Percentiles rank a stretch among this genome's conserved stretches.
These are phyloP conservation scores for Cossypha niveicapilla DNA, from an alignment of 2,797 vertebrate species.

Conservation along the genomic window DNA sequence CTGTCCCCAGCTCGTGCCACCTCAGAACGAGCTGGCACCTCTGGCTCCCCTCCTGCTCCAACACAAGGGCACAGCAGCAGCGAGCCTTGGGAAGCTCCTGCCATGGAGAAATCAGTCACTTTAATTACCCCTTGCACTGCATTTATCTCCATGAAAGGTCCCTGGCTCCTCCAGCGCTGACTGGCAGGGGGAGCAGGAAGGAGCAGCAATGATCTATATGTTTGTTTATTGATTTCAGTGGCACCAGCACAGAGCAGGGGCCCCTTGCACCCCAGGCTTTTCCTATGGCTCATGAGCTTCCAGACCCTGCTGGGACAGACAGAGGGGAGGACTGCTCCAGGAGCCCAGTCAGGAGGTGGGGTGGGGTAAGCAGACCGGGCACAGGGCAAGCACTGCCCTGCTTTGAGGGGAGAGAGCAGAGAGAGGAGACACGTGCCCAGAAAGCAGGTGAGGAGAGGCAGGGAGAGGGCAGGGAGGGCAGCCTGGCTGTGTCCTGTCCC, in stretches of 20 bases:
- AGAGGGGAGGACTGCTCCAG: background rate
- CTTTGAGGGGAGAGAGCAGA: background rate
- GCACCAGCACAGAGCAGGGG: background rate
- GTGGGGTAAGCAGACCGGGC: background rate
- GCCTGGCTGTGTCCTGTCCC: background rate
- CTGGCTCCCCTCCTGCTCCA: background rate
- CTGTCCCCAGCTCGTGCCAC: background rate
- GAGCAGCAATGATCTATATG: background rate
- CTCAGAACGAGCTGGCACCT: background rate
- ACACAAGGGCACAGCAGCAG: background rate
- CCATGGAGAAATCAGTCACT: slow-evolving; percentile 38
- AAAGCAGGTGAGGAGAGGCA: background rate
- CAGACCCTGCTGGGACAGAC: accelerated
- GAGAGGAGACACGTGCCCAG: background rate
- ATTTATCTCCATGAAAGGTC: slow-evolving; percentile 66
- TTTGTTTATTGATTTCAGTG: background rate
- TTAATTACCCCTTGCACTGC: slow-evolving; percentile 54
- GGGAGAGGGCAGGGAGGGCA: background rate
- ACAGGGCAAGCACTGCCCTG: background rate
- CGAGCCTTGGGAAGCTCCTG: background rate
- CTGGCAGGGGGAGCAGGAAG: slow-evolving; percentile 25
- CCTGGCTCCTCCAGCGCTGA: slow-evolving; percentile 30
- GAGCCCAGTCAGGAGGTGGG: background rate
- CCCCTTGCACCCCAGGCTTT: background rate
- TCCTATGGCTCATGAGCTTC: accelerated